Evolutionary conservation across 2,888 invertebrate genomes (phyloP), one percentile per base, ranked within the genome.

Genomic region (Copidosoma aretas): DNA sequence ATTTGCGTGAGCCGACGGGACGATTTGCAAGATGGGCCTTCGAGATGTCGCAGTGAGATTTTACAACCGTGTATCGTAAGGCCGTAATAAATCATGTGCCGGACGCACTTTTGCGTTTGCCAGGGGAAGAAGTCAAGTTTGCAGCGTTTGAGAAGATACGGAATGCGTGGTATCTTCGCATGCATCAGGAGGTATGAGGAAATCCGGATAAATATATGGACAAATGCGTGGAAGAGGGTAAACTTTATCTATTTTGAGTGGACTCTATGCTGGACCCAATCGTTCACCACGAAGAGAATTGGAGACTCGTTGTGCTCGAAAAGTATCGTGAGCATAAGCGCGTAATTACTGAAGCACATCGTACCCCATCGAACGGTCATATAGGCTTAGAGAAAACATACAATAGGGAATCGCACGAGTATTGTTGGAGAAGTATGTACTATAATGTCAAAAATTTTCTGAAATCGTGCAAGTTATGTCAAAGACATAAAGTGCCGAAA

Each of bases 391-490:
- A 59, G 8, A 75, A 75, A 53, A 75, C 74, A 0, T 60, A 63
- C 4, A 19, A 49, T 0, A 62, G 73, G 12, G 17, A 73, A 4
- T 53, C 70, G 21, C 22, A 14, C 3, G 32, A 19, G 1, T 75
- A 67, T 22, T 75, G 72, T 51, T 76, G 74, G 75, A 73, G 73
- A 0, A 70, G 68, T 0, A 73, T 73, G 72, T 51, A 65, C 4
- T 14, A 52, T 5, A 62, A 79, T 15, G 67, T 76, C 1, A 67
- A 73, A 0, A 58, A 58, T 2, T 79, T 77, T 57, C 75, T 80
- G 0, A 49, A 74, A n/a, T 21, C 24, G 0, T 80, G 78, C 64
- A 10, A 14, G 0, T 63, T 46, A 1, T 63, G 56, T 5, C 46
- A 56, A 22, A 22, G 46, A 32, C 32, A 15, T 19, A 43, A 63